A percentile compares a stretch with the other conserved stretches of the same genome.
phyloP scores from a whole-genome alignment of 2,888 invertebrate genomes.

The Exocentrus adspersus region DNA sequence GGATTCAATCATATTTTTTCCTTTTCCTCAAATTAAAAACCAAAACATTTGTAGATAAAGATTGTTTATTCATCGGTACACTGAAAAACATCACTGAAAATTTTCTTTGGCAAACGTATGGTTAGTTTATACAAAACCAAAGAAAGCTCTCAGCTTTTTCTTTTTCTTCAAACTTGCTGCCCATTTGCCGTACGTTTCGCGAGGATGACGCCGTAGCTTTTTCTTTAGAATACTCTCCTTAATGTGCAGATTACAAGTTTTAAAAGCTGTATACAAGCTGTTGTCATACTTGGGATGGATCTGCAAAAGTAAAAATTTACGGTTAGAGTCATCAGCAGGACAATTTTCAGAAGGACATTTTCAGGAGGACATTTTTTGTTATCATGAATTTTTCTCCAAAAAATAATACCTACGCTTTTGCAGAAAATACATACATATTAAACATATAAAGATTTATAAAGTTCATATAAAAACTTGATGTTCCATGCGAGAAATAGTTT shows the following conservation, averaged over 20 bases:
- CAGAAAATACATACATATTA: too few species aligned
- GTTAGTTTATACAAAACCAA: neutral
- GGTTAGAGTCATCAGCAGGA: neutral
- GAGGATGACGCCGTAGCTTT: conserved; percentile 46
- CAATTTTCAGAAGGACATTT: neutral
- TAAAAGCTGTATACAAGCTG: conserved; percentile 48
- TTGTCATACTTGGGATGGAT: conserved; percentile 49
- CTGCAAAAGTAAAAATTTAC: conserved; percentile 45
- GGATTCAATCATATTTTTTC: too few species aligned
- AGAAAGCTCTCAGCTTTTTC: conserved; percentile 50
- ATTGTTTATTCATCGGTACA: too few species aligned
- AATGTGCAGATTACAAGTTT: conserved; percentile 52
- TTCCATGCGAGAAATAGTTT: conserved; percentile 26
- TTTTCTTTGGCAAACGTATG: too few species aligned
- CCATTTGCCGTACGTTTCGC: conserved; percentile 49
- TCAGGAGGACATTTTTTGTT: too few species aligned
- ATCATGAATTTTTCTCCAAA: too few species aligned
- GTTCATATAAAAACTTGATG: too few species aligned
- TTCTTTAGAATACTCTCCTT: conserved; percentile 52
- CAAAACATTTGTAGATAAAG: too few species aligned
- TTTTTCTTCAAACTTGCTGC: conserved; percentile 44
- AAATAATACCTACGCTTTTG: too few species aligned
- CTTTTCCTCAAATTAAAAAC: too few species aligned
- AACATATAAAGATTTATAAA: too few species aligned
- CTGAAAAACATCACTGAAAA: too few species aligned